phyloP scores from a whole-genome alignment of 2,113 vertebrate genomes.

The Pholis gunnellus region DNA sequence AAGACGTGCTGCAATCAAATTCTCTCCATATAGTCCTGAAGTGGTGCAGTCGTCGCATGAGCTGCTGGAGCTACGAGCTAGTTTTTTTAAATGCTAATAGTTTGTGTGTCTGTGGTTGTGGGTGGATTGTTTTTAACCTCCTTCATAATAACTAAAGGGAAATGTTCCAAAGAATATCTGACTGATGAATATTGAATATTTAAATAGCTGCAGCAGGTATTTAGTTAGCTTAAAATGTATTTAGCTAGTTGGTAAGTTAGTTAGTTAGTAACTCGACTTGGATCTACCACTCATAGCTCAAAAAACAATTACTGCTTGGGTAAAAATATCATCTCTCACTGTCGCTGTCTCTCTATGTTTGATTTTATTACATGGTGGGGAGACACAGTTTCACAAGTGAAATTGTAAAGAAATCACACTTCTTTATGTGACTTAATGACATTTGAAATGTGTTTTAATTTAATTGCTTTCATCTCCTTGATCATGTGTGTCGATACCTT shows the following conservation, averaged over 20 bases:
- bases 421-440: neutral
- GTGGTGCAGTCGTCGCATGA: conserved; percentile 19
- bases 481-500: neutral
- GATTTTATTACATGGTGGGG: no score
- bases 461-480: neutral
- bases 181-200: neutral
- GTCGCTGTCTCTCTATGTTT: no score
- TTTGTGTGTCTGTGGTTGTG: neutral
- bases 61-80: conserved; percentile 33
- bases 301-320: no score
- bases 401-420: neutral
- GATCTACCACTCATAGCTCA: neutral
- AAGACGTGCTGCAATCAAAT: conserved; percentile 44
- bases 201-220: neutral
- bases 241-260: neutral
- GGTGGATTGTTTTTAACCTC: neutral
- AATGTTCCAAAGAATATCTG: neutral
- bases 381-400: no score
- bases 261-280: neutral
- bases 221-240: neutral
- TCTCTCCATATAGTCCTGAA: conserved; percentile 6
- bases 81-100: neutral
- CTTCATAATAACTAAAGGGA: neutral
- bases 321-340: neutral
- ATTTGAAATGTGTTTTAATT: neutral